Evolutionary conservation across 2,113 vertebrate species (phyloP).

Genomic region (Girardinichthys multiradiatus): DNA sequence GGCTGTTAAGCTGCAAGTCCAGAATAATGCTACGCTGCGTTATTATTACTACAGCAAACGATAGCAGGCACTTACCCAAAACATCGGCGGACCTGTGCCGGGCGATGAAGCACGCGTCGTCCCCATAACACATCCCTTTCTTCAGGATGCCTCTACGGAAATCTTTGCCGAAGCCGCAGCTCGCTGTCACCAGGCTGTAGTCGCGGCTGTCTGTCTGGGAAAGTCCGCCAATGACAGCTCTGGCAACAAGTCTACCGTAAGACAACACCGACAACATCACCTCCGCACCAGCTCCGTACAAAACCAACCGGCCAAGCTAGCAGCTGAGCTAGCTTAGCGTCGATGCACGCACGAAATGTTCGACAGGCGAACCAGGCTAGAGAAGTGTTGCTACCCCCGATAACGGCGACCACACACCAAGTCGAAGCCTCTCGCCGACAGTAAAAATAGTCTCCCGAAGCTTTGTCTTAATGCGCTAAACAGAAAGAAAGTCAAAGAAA

Average conservation of each 20-base stretch:
- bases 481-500: conserved; percentile 12
- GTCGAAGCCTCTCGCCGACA: no score
- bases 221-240: conserved; percentile 96
- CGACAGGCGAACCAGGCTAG: conserved; percentile 10
- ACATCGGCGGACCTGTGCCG: conserved; percentile 93
- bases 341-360: conserved; percentile 11
- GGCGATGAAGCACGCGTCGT: conserved; percentile 97
- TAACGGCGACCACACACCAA: conserved; percentile 5
- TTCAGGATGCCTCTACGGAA: conserved; percentile 97
- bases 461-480: neutral
- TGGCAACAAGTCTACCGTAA: conserved; percentile 95
- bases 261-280: conserved; percentile 97
- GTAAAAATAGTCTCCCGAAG: no score
- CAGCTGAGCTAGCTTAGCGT: conserved; percentile 55
- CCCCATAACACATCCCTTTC: conserved; percentile 98
- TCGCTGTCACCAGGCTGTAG: conserved; percentile 96
- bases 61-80: conserved; percentile 83
- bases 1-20: no score
- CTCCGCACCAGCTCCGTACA: conserved; percentile 39
- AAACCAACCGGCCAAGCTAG: conserved; percentile 52
- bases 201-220: conserved; percentile 95
- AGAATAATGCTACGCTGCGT: no score
- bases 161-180: conserved; percentile 98
- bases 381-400: conserved; percentile 14
- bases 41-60: no score